Base-by-base conservation (phyloP, 2,797 vertebrate genomes). In the Chelon auratus region DNA sequence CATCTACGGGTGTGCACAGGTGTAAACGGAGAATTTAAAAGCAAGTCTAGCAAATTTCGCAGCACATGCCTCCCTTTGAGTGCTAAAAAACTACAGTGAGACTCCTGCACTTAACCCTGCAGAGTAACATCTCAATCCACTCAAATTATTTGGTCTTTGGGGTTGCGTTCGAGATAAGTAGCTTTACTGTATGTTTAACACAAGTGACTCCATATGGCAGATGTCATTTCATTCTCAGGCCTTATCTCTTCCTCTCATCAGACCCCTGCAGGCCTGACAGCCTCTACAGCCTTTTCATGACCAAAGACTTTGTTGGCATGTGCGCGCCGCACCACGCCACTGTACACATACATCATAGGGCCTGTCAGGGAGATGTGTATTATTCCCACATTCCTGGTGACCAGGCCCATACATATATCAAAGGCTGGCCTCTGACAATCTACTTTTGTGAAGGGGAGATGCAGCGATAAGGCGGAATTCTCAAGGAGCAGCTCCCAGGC, bases 341-440 rank as follows among this genome's bases (percentile, higher is more conserved):
- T 83, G 83, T 79, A 83, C 58, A 73, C 74, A 85, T 84, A 64
- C 77, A 92, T 91, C 83, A 88, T 33, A 74, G 71, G 53, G 72
- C 74, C 81, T 86, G 85, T 89, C 84, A 82, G 83, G 55, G 73
- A 77, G 77, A 92, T 89, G 80, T 81, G 84, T 87, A 83, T 90
- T 88, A 91, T 92, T 90, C 85, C 91, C 81, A 93, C 91, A 92
- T 93, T 94, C 93, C 89, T 90, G 76, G 83, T 83, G 87, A 85
- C 90, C 87, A 78, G 69, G 68, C 86, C 90, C 87, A 77, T 83
- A 75, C 80, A 88, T 85, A 88, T 89, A 92, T 94, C 90, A 94
- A 92, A 94, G 90, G 66, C 70, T 15, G 63, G 68, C 77, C 85
- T 83, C 78, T 85, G 87, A 88, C 89, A 91, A 77, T 91, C 85